Conservation (phyloP, 1,140 invertebrate genomes). For the Pseudomyrmex cubaensis region DNA sequence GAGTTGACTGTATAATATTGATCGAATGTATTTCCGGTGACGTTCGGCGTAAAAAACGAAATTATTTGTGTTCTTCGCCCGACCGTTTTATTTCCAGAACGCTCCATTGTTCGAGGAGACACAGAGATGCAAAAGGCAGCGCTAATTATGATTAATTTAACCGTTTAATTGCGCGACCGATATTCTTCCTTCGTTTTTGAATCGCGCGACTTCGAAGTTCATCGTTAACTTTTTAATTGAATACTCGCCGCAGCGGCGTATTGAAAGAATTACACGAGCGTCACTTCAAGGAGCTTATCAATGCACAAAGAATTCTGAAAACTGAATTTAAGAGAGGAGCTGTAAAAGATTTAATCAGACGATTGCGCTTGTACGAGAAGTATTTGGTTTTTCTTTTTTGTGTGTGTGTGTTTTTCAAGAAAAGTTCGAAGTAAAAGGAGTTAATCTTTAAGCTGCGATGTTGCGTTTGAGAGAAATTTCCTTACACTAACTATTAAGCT, state of each 20-base stretch:
- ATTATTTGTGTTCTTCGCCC: background rate
- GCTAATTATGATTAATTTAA: constrained; percentile 32
- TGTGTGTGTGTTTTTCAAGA: no score
- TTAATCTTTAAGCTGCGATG: constrained; percentile 61
- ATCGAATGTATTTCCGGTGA: constrained; percentile 22
- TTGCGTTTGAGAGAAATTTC: constrained; percentile 57
- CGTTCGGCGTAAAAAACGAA: background rate
- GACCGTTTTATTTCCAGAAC: constrained; percentile 21
- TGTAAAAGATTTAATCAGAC: constrained; percentile 43
- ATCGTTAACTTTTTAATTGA: constrained; percentile 45
- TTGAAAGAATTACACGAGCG: constrained; percentile 33
- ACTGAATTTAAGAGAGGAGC: constrained; percentile 17
- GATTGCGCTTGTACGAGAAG: constrained; percentile 33
- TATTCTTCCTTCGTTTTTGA: constrained; percentile 2
- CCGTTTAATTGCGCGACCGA: constrained; percentile 42
- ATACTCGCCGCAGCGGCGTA: constrained; percentile 13
- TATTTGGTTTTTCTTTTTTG: background rate
- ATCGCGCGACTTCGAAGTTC: constrained; percentile 10
- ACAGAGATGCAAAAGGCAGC: constrained; percentile 2
- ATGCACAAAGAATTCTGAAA: constrained; percentile 49
- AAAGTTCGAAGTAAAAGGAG: constrained; percentile 6
- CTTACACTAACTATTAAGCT: constrained; percentile 75
- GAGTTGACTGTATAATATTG: constrained; percentile 33
- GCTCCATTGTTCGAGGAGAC: constrained; percentile 9
- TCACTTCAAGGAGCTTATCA: constrained; percentile 48